Evolutionary conservation across 2,113 vertebrate genomes (phyloP).

Genomic region (Phycodurus eques): DNA sequence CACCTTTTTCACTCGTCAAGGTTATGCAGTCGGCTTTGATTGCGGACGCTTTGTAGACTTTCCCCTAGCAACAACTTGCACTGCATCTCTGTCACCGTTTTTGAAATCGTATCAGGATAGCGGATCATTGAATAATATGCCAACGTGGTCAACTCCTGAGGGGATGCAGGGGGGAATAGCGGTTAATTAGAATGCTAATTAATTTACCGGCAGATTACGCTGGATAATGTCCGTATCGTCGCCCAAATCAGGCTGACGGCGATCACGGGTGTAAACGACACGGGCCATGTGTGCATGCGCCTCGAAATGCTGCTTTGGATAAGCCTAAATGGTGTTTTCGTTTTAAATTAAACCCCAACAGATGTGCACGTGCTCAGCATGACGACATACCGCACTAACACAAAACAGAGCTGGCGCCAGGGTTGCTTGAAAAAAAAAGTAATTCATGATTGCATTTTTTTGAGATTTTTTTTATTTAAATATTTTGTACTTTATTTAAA

Average conservation of each 20-base stretch:
- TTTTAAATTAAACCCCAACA: constrained; percentile 63
- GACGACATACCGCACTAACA: constrained; percentile 45
- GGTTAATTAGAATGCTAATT: constrained; percentile 68
- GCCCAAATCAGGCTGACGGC: constrained; percentile 58
- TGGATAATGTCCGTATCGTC: constrained; percentile 73
- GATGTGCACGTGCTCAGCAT: constrained; percentile 53
- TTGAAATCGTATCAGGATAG: not conserved
- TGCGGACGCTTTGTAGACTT: constrained; percentile 15
- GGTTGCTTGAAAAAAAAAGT: not conserved
- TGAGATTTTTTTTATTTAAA: not conserved
- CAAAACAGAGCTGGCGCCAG: constrained; percentile 22
- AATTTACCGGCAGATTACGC: constrained; percentile 72
- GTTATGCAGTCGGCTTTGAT: constrained; percentile 36
- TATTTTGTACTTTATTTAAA: not conserved
- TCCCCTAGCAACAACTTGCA: not conserved
- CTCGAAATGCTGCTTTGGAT: constrained; percentile 43
- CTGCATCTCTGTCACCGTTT: not conserved
- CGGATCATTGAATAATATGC: constrained; percentile 7
- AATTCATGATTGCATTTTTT: too few relatives aligned
- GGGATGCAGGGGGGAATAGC: constrained; percentile 36
- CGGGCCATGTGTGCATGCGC: constrained; percentile 32
- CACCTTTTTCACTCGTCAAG: constrained; percentile 48
- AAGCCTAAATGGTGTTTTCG: constrained; percentile 41
- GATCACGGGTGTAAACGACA: constrained; percentile 41
- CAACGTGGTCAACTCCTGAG: constrained; percentile 42